Conservation (phyloP, 2,113 vertebrate species). For the Trogon surrucura region DNA sequence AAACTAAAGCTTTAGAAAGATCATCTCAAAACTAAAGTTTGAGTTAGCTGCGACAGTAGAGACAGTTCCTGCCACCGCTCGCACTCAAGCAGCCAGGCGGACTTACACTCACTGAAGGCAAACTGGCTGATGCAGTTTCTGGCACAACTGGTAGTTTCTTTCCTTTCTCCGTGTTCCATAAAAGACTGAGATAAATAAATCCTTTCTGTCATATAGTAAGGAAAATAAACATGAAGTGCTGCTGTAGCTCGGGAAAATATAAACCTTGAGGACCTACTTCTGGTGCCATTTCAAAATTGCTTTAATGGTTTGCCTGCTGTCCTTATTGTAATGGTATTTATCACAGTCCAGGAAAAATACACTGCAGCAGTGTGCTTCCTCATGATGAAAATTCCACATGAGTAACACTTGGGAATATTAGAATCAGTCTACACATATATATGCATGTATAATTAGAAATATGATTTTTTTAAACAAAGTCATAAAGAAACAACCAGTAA, state of each 20-base stretch:
- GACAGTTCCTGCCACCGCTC: not conserved
- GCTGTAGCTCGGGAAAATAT: not conserved
- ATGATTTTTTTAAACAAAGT: not conserved
- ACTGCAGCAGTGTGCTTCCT: not conserved
- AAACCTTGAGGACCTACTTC: not conserved
- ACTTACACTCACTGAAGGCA: not conserved
- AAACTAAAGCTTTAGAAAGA: not conserved
- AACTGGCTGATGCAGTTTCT: not conserved
- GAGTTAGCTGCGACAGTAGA: not conserved
- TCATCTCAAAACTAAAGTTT: not conserved
- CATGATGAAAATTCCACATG: constrained; percentile 14
- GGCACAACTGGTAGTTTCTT: not conserved
- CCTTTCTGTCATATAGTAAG: not conserved
- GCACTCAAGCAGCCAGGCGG: not conserved
- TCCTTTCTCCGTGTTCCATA: not conserved
- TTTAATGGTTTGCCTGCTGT: not conserved
- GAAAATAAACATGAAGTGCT: not conserved
- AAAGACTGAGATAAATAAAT: not conserved
- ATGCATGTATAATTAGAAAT: not conserved
- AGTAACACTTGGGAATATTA: not conserved
- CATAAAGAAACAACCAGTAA: not conserved
- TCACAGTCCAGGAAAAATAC: constrained; percentile 2
- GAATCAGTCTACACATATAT: not conserved
- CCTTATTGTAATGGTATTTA: not conserved
- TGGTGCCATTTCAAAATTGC: not conserved